Percentiles rank a stretch among this genome's conserved stretches.
Conservation (phyloP, 2,113 vertebrate species). For the Silurus glanis region DNA sequence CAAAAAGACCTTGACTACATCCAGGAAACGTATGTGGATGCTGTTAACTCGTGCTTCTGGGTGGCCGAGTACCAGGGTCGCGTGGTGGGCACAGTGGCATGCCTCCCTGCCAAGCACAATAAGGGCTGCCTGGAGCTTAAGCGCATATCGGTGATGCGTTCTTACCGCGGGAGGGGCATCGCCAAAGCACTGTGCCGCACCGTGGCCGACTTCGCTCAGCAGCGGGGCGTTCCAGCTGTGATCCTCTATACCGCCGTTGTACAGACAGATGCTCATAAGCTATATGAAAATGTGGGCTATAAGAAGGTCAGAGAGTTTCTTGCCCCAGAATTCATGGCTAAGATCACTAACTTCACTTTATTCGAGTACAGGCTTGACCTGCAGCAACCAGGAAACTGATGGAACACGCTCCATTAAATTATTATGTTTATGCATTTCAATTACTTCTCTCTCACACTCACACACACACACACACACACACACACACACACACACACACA, state of each 20-base stretch:
- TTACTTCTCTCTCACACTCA: no score
- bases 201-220: slow-evolving; percentile 65
- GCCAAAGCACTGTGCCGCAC: slow-evolving; percentile 70
- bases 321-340: slow-evolving; percentile 50
- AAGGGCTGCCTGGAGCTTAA: slow-evolving; percentile 68
- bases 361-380: slow-evolving; percentile 71
- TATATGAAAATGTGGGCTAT: slow-evolving; percentile 73
- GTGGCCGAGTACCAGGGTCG: slow-evolving; percentile 71
- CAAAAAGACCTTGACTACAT: slow-evolving; percentile 65
- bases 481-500: no score
- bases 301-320: slow-evolving; percentile 60
- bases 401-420: neutral
- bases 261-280: slow-evolving; percentile 73
- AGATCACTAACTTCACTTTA: slow-evolving; percentile 68
- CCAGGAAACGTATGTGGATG: slow-evolving; percentile 59
- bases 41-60: slow-evolving; percentile 73
- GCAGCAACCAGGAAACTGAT: slow-evolving; percentile 32
- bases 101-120: slow-evolving; percentile 49
- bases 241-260: slow-evolving; percentile 70
- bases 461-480: no score
- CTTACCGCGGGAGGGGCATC: slow-evolving; percentile 70
- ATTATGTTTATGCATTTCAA: neutral
- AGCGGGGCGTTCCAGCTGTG: slow-evolving; percentile 63
- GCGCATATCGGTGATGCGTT: slow-evolving; percentile 67
- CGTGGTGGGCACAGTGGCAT: slow-evolving; percentile 70